Evolutionary conservation across 2,888 invertebrate genomes (phyloP), one percentile per base, ranked within the genome.

Genomic region (Ornithoptera alexandrae): DNA sequence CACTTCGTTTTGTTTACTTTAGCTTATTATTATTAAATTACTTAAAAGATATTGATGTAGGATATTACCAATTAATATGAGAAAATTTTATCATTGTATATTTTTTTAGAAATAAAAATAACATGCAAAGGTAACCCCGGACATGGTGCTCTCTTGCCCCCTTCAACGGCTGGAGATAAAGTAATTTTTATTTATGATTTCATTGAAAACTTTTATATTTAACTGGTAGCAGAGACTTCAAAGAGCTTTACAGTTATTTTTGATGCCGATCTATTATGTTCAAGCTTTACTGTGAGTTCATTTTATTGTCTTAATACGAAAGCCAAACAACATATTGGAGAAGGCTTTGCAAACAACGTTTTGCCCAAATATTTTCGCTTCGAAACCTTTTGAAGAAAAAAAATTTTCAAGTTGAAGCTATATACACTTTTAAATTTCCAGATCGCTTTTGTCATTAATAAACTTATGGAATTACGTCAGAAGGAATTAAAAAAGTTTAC

Each of bases 81-180:
- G 22, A 65, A 65, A 2, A 36, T 65, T 65, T 12, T 17, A n/a
- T 62, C 3, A 15, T 18, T 15, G 10, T 0, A 17, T 71, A 70
- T 71, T 68, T 68, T 82, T 87, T 7, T 77, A 96, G 95, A 95
- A 87, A 83, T 96, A 0, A 87, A 88, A 71, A 92, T 97, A 0
- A 94, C 93, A 20, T 95, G 96, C 75, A 87, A 85, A 15, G 97
- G 97, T 0, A 90, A 92, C 18, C 95, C 97, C 0, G 97, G 96
- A 0, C 97, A 97, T 82, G 97, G 96, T 0, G 96, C 96, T 0
- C 81, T 95, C n/a, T 88, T 97, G 62, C 78, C 93, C 8, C 89
- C 94, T 59, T 93, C 95, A 71, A 96, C 96, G 1, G 96, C 96
- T 17, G 96, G 95, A 0, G 95, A 95, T 83, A 97, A 97, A 85